Base-by-base conservation (phyloP, 2,888 invertebrate species). In the Scrobipalpa costella region DNA sequence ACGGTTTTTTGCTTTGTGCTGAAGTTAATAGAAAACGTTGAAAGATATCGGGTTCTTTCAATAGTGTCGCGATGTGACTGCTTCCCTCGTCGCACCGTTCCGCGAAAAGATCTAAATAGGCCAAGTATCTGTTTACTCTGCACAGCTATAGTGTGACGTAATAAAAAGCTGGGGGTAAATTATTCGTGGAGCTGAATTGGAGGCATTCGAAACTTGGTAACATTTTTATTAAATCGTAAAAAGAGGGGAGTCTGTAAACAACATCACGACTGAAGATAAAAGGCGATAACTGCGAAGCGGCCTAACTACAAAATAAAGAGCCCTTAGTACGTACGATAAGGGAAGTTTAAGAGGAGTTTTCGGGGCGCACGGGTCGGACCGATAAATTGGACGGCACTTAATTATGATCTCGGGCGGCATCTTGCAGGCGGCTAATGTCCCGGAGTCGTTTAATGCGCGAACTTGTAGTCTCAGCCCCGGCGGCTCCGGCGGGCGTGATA, bases 371-470 rank as follows among this genome's bases (percentile, higher is more conserved):
- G 88, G 90, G 89, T 88, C 90, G 88, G 81, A 78, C 90, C 91
- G 88, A 91, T 91, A 91, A 90, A 91, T 91, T 89, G 90, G 90
- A 87, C 87, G 88, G 88, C 90, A 90, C 89, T 91, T 91, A 91
- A 91, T 91, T 91, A 91, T 90, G 90, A 91, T 90, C 90, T 90
- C 85, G 90, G 88, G 88, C 87, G 89, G 91, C 90, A 90, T 90
- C 90, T 91, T 90, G 90, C 90, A 90, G 82, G 83, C 86, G 86
- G 88, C 89, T 90, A 90, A 90, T 90, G 90, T 88, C 84, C 87
- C 89, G 85, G 88, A 90, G 80, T 90, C 89, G 89, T 90, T 90
- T 90, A 90, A 90, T 90, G 89, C 88, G 90, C 88, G 87, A 91
- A 91, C 90, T 91, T 90, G 88, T 87, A 86, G 85, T 79, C 87